Conservation (phyloP, 2,113 vertebrate genomes). For the Psilopsiagon aurifrons region DNA sequence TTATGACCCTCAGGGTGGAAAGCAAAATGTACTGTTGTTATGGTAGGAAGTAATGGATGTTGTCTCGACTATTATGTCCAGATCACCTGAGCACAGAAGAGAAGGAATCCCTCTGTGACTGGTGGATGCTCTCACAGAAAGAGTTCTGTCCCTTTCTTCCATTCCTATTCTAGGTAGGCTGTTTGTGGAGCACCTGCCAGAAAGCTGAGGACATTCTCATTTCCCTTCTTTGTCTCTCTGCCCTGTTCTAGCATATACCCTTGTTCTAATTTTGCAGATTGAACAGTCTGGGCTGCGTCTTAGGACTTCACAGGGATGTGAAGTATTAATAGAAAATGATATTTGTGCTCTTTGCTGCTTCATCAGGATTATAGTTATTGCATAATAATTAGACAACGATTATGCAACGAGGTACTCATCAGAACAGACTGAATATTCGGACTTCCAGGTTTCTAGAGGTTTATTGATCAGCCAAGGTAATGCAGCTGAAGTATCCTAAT, state of each 20-base stretch:
- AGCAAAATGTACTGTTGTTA: background rate
- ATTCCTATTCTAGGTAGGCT: rapidly evolving
- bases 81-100: background rate
- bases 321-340: background rate
- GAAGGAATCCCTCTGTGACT: background rate
- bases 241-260: rapidly evolving
- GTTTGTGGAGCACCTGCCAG: background rate
- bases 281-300: background rate
- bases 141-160: background rate
- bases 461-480: background rate
- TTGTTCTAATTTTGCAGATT: background rate
- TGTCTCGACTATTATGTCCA: background rate
- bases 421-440: background rate
- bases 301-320: background rate
- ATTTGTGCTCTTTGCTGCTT: background rate
- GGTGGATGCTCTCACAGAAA: background rate
- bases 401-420: background rate
- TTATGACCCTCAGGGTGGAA: background rate
- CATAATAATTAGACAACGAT: background rate
- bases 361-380: background rate
- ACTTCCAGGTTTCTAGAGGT: background rate
- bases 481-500: background rate
- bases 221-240: background rate
- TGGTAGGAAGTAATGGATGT: background rate
- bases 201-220: too few species aligned